Evolutionary conservation across 2,113 vertebrate species (phyloP), one percentile per base, ranked within the genome.

Genomic region (Hippoglossus stenolepis): DNA sequence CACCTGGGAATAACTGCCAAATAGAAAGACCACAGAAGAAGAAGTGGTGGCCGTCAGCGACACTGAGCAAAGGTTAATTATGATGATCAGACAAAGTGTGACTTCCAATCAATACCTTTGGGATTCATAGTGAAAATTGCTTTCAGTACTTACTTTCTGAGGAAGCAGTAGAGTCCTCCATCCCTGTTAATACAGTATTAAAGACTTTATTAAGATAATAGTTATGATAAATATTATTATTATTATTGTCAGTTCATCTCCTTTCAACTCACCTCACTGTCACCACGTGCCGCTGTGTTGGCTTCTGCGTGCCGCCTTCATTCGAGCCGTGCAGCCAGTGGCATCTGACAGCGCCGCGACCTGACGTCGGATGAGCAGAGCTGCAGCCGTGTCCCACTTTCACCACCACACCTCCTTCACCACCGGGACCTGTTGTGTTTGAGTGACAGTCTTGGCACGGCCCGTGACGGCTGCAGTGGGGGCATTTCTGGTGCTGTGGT

Each of bases 1-100:
- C 93, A 96, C 59, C 83, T 97, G 97, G 9, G 96, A 96, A 65
- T 97, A 99, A 82, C 98, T 99, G 89, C 66, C 66, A 89, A 87
- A 31, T 83, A 93, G 89, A 18, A 69, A n/a, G 86, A 51, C 5
- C 56, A 63, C 59, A 73, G 21, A 61, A 82, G 77, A 69, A 38
- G 21, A 62, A 74, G 38, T 8, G 20, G n/a, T 6, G 35, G 20
- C 35, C 12, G 38, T n/a, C 3, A n/a, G 38, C 38, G 38, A 43
- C 28, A 21, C 7, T n/a, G 2, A 43, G 20, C 4, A 53, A 47
- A 57, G n/a, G 54, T 57, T 21, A 13, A 57, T 54, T 21, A 54
- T 54, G 2, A 54, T 9, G 20, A 54, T 21, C 51, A 18, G 15
- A 49, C 17, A 3, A 18, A 49, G 15, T 49, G 45, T 49, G 45